Percentiles rank a stretch among this genome's conserved stretches.
Conservation (phyloP, 2,113 vertebrate genomes). For the Hirundichthys speculiger region DNA sequence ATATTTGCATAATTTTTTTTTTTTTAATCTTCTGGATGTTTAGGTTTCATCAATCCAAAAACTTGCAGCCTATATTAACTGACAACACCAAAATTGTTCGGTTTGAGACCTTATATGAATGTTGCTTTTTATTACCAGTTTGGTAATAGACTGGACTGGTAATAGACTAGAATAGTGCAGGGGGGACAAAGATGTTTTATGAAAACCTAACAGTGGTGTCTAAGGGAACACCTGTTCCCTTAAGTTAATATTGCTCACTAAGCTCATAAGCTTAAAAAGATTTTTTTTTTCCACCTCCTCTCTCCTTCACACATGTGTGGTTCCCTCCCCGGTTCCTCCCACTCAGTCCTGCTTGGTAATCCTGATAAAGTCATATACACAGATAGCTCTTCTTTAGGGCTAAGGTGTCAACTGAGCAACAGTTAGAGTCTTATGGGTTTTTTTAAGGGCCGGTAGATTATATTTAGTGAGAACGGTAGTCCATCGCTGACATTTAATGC, state of each 20-base stretch:
- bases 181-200: background rate
- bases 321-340: constrained; percentile 2
- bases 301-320: constrained; percentile 24
- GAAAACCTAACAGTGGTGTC: background rate
- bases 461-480: too few species aligned
- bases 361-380: background rate
- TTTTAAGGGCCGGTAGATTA: too few species aligned
- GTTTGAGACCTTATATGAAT: background rate
- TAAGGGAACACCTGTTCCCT: background rate
- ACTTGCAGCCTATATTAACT: background rate
- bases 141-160: background rate
- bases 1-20: background rate
- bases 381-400: background rate
- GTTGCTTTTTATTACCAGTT: background rate
- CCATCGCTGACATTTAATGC: too few species aligned
- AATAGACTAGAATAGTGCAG: background rate
- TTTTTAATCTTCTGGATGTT: background rate
- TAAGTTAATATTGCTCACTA: constrained; percentile 1
- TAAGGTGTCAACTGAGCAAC: background rate
- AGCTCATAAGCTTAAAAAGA: background rate
- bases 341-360: constrained; percentile 10
- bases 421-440: too few species aligned
- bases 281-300: constrained; percentile 8
- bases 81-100: background rate
- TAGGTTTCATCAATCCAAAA: background rate